Base-by-base conservation (phyloP, 2,797 vertebrate genomes). In the Lutra lutra region DNA sequence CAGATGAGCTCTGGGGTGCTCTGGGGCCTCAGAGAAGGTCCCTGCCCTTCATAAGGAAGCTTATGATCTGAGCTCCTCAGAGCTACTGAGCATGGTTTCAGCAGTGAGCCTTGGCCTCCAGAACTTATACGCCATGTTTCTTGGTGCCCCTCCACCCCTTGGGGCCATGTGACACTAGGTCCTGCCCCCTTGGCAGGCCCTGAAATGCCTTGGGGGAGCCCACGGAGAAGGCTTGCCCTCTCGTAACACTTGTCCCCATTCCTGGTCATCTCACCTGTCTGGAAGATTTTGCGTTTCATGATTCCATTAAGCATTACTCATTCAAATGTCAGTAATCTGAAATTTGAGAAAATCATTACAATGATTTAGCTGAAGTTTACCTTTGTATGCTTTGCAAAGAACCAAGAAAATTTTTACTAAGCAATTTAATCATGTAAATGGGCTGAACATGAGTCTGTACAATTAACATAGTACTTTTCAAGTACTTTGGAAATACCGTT, bases 361-460 rank as follows among this genome's bases (percentile, higher is more conserved):
- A 77, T 94, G 77, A 64, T 78, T 35, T 94, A 66, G 32, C 43
- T 72, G n/a, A 88, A 56, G 29, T 85, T 56, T 86, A 83, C 94
- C 83, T 89, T 75, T 43, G 46, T 90, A 43, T 11, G 73, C 48
- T 79, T 18, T 35, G 14, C 46, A 17, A 1, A 7, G 72, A 10
- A 32, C 38, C 20, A 82, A 80, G 80, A 64, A 82, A n/a, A 86
- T 68, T 18, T 62, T 84, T 79, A 60, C 43, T 79, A 58, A 86
- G 66, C 64, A 83, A 83, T 91, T 85, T 38, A 51, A 72, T 83
- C 58, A 13, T 80, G n/a, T 80, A 56, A 88, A 43, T 25, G 48
- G 38, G 11, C 75, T 56, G 9, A 93, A 79, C 46, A 18, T 12
- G 18, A 46, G 25, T 75, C 68, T 78, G n/a, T 46, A 1, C 48